Conservation (phyloP, 2,113 vertebrate genomes). For the Xerus inauris region DNA sequence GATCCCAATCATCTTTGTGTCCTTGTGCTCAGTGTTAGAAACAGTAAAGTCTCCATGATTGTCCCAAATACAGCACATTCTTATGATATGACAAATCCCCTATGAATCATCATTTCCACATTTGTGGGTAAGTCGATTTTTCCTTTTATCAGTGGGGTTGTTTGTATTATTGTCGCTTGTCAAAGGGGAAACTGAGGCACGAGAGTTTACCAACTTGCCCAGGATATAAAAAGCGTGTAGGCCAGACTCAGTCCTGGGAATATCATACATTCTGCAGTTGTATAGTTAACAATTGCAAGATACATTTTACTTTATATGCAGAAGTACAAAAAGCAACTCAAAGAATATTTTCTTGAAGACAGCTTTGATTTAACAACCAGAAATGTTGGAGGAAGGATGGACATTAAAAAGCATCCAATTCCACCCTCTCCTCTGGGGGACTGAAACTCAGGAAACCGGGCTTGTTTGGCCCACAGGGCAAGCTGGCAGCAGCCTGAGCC, state of each 20-base stretch:
- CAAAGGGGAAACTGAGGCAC: slow-evolving; percentile 67
- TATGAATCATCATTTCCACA: slow-evolving; percentile 57
- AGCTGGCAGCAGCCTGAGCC: not conserved
- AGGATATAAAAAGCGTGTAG: not conserved
- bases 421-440: not conserved
- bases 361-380: slow-evolving; percentile 17
- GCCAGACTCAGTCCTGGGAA: not conserved
- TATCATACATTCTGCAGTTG: not conserved
- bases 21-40: not conserved
- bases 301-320: slow-evolving; percentile 13
- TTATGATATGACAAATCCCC: slow-evolving; percentile 48
- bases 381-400: not conserved
- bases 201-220: not conserved
- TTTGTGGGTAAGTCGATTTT: slow-evolving; percentile 32
- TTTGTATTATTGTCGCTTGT: not conserved
- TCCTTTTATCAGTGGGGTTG: not conserved
- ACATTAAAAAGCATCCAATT: not conserved
- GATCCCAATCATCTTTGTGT: not conserved
- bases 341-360: not conserved
- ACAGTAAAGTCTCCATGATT: not conserved
- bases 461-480: not conserved
- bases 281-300: not conserved
- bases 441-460: slow-evolving; percentile 25
- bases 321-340: not conserved
- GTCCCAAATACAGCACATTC: slow-evolving; percentile 62